phyloP scores from a whole-genome alignment of 1,140 invertebrate species.

The Eueides isabella region DNA sequence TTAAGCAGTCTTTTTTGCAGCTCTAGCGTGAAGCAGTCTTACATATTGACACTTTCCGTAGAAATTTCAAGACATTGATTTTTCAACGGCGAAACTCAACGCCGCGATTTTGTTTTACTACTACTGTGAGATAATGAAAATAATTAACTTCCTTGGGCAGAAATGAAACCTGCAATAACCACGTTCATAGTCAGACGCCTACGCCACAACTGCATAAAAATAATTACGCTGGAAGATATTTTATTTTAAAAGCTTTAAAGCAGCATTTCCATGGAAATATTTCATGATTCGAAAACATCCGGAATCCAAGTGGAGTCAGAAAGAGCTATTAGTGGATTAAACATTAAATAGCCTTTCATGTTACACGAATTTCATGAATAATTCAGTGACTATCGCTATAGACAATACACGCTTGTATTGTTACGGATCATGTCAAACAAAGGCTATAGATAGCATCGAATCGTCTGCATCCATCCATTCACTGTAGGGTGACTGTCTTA shows the following conservation, averaged over 20 bases:
- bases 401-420: slow-evolving; percentile 5
- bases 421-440: slow-evolving; percentile 10
- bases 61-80: no score
- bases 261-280: not conserved
- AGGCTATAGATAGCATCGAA: not conserved
- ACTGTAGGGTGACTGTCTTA: not conserved
- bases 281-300: not conserved
- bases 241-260: not conserved
- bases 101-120: no score
- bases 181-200: no score
- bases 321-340: not conserved
- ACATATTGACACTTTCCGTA: no score
- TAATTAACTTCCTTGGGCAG: no score
- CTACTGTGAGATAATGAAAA: no score
- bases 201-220: no score
- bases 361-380: slow-evolving; percentile 6
- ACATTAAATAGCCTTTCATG: slow-evolving; percentile 18
- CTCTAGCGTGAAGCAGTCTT: no score
- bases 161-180: no score
- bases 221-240: not conserved
- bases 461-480: slow-evolving; percentile 2
- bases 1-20: no score
- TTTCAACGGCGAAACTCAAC: no score
- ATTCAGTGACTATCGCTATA: slow-evolving; percentile 11
- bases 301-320: not conserved